Percentiles rank a stretch among this genome's conserved stretches.
Conservation (phyloP, 2,113 vertebrate genomes). For the Puma concolor region DNA sequence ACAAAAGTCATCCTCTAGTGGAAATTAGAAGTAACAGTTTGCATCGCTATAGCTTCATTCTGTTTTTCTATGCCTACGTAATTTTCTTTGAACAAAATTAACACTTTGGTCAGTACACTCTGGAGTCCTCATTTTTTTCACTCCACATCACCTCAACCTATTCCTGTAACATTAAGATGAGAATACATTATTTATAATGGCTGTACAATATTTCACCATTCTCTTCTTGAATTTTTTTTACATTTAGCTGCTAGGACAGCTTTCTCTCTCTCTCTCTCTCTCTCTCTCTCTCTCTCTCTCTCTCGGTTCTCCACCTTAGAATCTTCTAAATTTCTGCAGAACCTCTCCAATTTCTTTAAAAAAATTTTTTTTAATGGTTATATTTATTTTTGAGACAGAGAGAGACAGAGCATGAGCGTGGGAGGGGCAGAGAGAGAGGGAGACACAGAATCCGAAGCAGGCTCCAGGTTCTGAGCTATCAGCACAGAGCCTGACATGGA, state of each 20-base stretch:
- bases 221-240: background rate
- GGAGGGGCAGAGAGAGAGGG: too few species aligned
- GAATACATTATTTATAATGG: conserved; percentile 20
- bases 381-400: too few species aligned
- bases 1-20: conserved; percentile 35
- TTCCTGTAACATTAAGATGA: background rate
- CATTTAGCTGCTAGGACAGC: background rate
- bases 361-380: too few species aligned
- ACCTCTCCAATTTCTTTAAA: background rate
- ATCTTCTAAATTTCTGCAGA: background rate
- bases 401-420: too few species aligned
- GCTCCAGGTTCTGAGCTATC: too few species aligned
- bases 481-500: too few species aligned
- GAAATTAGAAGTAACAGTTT: conserved; percentile 40
- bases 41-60: background rate
- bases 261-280: background rate
- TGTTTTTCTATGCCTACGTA: conserved; percentile 16
- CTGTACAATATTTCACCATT: background rate
- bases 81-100: conserved; percentile 49
- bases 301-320: background rate
- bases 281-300: background rate
- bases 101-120: background rate
- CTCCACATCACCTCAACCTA: background rate
- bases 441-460: too few species aligned
- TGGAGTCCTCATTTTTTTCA: background rate